Evolutionary conservation across 2,888 invertebrate species (phyloP).

Genomic region (Frankliniella fusca): DNA sequence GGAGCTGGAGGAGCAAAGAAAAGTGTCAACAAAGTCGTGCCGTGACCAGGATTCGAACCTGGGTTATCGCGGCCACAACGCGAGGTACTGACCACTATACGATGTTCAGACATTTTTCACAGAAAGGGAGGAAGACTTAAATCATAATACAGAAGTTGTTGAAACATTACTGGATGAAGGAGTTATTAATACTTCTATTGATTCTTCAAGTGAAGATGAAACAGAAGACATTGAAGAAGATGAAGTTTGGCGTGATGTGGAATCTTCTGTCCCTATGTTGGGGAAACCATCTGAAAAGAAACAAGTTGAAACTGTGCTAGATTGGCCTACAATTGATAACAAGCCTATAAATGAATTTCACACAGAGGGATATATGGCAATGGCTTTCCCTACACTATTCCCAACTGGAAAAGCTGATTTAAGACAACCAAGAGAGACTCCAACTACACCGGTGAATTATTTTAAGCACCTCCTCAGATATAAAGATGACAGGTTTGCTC

Average conservation of each 20-base stretch:
- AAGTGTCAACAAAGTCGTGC: no score
- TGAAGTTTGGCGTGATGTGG: background rate
- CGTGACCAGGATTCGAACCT: no score
- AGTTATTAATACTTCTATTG: no score
- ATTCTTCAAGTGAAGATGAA: no score
- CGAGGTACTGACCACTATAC: no score
- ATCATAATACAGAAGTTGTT: no score
- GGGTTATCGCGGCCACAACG: no score
- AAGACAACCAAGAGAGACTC: background rate
- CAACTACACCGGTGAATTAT: slow-evolving; percentile 2
- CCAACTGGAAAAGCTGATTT: slow-evolving; percentile 34
- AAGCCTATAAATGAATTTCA: slow-evolving; percentile 32
- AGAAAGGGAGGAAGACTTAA: no score
- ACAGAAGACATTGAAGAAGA: background rate
- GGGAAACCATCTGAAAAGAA: background rate
- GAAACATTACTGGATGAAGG: no score
- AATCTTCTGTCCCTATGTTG: background rate
- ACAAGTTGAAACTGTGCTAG: background rate
- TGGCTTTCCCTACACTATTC: slow-evolving; percentile 34
- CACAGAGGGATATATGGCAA: slow-evolving; percentile 31
- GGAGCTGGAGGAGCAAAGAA: no score
- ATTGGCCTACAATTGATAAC: slow-evolving; percentile 8
- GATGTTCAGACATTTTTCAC: no score
- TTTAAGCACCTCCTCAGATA: slow-evolving; percentile 29
- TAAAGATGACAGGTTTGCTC: slow-evolving; percentile 30